Evolutionary conservation across 1,140 invertebrate species (phyloP), one percentile per base, ranked within the genome.

Genomic region (Nymphalis io): DNA sequence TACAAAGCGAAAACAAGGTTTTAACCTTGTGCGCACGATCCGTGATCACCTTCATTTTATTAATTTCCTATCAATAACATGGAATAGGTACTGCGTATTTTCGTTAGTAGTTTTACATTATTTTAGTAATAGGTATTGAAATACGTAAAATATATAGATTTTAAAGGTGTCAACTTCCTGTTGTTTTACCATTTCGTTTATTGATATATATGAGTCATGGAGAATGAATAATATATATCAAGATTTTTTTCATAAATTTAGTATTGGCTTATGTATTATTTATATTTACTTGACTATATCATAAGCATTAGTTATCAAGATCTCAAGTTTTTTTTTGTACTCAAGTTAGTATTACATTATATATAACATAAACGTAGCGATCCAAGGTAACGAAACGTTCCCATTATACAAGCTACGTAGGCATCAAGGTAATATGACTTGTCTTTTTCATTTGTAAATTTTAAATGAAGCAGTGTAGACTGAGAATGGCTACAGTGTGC

Each of bases 21-120:
- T 51, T 58, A 75, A 44, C 79, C 81, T 85, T 75, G 81, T 78
- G 79, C 65, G 73, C 76, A 78, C 6, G 68, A 74, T 75, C 79
- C 80, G 76, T 82, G 76, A 81, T 66, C 48, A 16, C 44, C 60
- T 63, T 63, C 60, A 18, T 61, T 48, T 61, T 27, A 27, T 61
- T 23, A 42, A 60, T 71, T 60, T 46, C 44, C 44, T n/a, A 46
- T n/a, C 42, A n/a, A 46, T 4, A 46, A 46, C 42, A n/a, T 42
- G 40, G 12, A 13, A 11, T 42, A 42, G 6, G 15, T 46, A n/a
- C n/a, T 0, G 27, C 27, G 27, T 33, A 8, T 33, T 33, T 33
- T 33, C 5, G 27, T 8, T n/a, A 33, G 5, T 33, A 33, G 27
- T 33, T 33, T 33, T 42, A 42, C 40, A 15, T 11, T 13, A n/a